Evolutionary conservation across 1,140 invertebrate species (phyloP).

Genomic region (Tribolium castaneum): DNA sequence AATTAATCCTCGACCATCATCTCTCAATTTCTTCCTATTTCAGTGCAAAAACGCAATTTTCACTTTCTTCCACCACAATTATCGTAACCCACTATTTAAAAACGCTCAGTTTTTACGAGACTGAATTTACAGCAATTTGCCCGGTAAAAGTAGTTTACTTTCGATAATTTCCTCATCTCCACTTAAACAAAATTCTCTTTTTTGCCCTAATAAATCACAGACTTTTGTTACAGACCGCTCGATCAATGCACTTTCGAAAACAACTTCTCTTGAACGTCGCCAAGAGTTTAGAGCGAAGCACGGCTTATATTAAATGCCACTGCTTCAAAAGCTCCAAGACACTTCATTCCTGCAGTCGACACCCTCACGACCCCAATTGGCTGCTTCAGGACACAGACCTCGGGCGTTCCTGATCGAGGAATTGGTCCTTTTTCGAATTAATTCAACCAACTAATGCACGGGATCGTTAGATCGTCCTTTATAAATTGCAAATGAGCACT

Average conservation of each 20-base stretch:
- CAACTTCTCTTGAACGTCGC: background rate
- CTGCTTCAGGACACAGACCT: background rate
- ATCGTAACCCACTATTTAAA: background rate
- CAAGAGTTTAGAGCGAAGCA: background rate
- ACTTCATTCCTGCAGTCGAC: conserved; percentile 27
- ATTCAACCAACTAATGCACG: background rate
- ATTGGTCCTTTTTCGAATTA: background rate
- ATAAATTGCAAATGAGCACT: too few relatives aligned
- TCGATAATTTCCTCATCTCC: background rate
- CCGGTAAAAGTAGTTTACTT: background rate
- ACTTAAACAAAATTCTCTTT: background rate
- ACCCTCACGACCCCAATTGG: conserved; percentile 16
- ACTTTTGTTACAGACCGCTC: background rate
- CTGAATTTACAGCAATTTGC: background rate
- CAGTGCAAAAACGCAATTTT: too few relatives aligned
- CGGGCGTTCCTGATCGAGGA: background rate
- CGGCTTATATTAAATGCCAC: conserved; percentile 10
- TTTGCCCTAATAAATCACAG: background rate
- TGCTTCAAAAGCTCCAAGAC: conserved; percentile 5
- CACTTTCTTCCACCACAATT: background rate
- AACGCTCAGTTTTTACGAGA: background rate
- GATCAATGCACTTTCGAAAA: conserved; percentile 10
- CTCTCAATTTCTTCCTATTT: background rate
- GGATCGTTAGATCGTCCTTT: too few relatives aligned
- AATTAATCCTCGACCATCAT: background rate